These are phyloP conservation scores for Hyposoter dolosus DNA, from an alignment of 2,888 invertebrate species.

Conservation along the genomic window DNA sequence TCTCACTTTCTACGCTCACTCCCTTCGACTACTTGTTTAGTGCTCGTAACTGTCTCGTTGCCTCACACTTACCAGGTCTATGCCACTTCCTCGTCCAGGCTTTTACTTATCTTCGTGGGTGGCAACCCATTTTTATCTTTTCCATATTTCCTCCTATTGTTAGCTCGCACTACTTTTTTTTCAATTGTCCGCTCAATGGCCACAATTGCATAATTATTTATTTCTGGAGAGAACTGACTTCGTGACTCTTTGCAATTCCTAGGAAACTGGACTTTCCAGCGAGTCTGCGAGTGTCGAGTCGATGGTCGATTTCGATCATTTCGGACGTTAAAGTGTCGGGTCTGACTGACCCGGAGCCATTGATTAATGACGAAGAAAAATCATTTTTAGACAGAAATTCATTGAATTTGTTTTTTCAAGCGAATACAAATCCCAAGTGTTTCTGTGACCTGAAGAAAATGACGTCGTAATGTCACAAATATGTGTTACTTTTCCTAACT, in stretches of 20 bases:
- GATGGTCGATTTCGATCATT: too few relatives aligned
- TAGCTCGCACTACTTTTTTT: neutral
- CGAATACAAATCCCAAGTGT: neutral
- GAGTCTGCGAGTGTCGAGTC: too few relatives aligned
- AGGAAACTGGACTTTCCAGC: too few relatives aligned
- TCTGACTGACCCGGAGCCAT: too few relatives aligned
- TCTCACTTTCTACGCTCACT: conserved; percentile 34
- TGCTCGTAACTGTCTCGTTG: conserved; percentile 57
- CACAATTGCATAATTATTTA: neutral
- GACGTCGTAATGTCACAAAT: neutral
- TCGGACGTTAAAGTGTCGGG: too few relatives aligned
- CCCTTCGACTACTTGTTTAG: conserved; percentile 52
- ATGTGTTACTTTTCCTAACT: conserved; percentile 6
- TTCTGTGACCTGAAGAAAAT: neutral
- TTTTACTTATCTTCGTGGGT: conserved; percentile 37
- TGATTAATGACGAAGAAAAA: neutral
- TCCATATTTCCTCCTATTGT: neutral
- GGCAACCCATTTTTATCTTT: neutral
- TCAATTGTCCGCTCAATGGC: neutral
- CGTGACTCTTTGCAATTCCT: too few relatives aligned
- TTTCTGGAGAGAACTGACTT: too few relatives aligned
- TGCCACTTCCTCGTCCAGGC: neutral
- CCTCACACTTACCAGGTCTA: conserved; percentile 26
- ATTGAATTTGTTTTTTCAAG: neutral
- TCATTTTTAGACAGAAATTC: neutral